Percentiles rank a stretch among this genome's conserved stretches.
Evolutionary conservation across 2,888 invertebrate species (phyloP).

Genomic region (Chymomyza fuscimana): DNA sequence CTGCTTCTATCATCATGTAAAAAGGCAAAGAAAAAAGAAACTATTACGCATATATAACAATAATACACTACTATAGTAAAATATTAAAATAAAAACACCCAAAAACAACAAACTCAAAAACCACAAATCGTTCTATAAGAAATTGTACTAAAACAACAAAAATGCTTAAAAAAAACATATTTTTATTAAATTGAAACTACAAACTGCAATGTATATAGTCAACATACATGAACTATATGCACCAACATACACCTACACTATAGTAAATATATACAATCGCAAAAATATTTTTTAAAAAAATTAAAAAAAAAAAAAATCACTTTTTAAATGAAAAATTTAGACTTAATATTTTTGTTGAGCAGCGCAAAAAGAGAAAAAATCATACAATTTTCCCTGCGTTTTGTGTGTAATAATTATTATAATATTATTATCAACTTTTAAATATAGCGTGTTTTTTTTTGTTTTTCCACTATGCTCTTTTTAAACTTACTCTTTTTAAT

Average conservation of each 20-base stretch:
- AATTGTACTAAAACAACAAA: slow-evolving; percentile 48
- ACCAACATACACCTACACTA: slow-evolving; percentile 10
- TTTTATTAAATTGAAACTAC: slow-evolving; percentile 38
- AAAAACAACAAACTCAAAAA: slow-evolving; percentile 25
- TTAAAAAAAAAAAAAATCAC: slow-evolving; percentile 12
- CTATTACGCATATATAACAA: slow-evolving; percentile 53
- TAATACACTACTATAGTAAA: slow-evolving; percentile 52
- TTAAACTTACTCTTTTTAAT: slow-evolving; percentile 3
- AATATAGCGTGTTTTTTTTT: slow-evolving; percentile 48
- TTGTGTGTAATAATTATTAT: slow-evolving; percentile 58
- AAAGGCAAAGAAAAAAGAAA: slow-evolving; percentile 60
- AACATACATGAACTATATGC: slow-evolving; percentile 40
- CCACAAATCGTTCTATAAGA: slow-evolving; percentile 44
- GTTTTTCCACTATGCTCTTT: slow-evolving; percentile 24
- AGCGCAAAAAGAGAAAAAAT: slow-evolving; percentile 30
- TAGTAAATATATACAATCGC: slow-evolving; percentile 7
- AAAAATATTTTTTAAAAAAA: slow-evolving; percentile 2
- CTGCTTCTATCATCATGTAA: slow-evolving; percentile 54
- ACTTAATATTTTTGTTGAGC: slow-evolving; percentile 46
- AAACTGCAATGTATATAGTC: slow-evolving; percentile 13
- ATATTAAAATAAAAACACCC: slow-evolving; percentile 19
- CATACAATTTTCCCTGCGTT: slow-evolving; percentile 36
- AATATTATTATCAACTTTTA: slow-evolving; percentile 52
- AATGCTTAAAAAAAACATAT: slow-evolving; percentile 26
- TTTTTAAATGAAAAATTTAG: slow-evolving; percentile 25